Evolutionary conservation across 2,797 vertebrate species (phyloP), one percentile per base, ranked within the genome.

Genomic region (Brachymystax lenok): DNA sequence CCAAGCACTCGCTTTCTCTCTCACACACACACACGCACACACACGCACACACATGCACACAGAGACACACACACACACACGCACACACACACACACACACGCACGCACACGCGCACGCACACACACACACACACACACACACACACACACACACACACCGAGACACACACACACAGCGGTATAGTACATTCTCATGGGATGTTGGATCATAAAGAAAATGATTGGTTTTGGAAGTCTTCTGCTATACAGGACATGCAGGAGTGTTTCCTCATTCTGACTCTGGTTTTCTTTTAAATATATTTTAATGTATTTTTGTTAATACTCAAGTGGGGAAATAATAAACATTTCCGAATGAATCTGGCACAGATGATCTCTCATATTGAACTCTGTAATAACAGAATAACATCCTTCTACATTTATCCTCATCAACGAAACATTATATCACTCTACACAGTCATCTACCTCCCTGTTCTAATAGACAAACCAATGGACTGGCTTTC

Each of bases 111-210:
- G 5, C 1, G 1, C 40, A 2, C 14, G 6, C 33, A 3, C 10
- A 12, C 8, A 12, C 70, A 70, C 61, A 56, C 50, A 19, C 5
- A 2, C 40, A 3, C 14, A 56, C 33, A 12, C 8, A 10, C 8
- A 12, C 73, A 70, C 61, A 56, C 50, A 56, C 0, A 2, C 40
- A 40, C 6, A 8, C 68, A 67, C 35, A 6, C 35, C 7, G 0
- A 7, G 7, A 40, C 70, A 70, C 61, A 63, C 50, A 56, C 6
- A 6, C 40, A 13, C 14, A 56, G 54, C 2, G 4, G 19, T 56
- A 75, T 59, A 50, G 63, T 50, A 69, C n/a, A 61, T 68, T 79
- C 64, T 71, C 61, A 67, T 73, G 50, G 52, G 52, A 73, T 69
- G 71, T 50, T 71, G 66, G 52, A 75, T 46, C 21, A 59, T 56